Conservation (phyloP, 2,888 invertebrate species). For the Bellardia bayeri region DNA sequence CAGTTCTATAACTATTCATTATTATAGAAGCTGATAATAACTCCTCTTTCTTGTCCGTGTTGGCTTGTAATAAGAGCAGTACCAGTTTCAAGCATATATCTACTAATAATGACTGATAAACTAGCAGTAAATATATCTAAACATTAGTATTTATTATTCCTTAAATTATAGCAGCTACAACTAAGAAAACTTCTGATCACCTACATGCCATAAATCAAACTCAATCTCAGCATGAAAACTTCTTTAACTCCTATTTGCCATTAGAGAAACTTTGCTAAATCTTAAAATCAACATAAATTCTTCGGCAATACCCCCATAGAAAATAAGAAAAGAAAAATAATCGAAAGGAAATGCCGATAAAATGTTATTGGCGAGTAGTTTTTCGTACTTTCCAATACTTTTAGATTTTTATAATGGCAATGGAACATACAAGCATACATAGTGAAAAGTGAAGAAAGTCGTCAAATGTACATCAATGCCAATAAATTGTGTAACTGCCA, state of each 20-base stretch:
- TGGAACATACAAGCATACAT: background rate
- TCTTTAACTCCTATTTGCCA: constrained; percentile 41
- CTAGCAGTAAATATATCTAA: no score
- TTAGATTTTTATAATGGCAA: background rate
- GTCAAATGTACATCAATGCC: constrained; percentile 77
- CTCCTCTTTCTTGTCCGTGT: no score
- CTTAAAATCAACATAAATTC: constrained; percentile 64
- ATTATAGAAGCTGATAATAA: no score
- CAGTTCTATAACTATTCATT: no score
- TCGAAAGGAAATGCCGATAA: constrained; percentile 50
- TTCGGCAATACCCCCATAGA: background rate
- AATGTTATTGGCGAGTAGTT: constrained; percentile 55
- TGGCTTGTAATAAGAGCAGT: no score
- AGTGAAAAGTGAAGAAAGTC: constrained; percentile 62
- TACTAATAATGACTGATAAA: no score
- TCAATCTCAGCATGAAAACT: constrained; percentile 39
- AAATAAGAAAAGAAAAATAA: background rate
- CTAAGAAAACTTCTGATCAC: constrained; percentile 4
- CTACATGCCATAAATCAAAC: constrained; percentile 47
- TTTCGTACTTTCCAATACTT: background rate
- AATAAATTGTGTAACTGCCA: constrained; percentile 75
- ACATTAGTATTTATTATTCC: background rate
- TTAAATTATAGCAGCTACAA: background rate
- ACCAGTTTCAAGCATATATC: no score
- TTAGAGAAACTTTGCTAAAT: constrained; percentile 51